Conservation (phyloP, 1,140 invertebrate species). For the Drosophila bocki region DNA sequence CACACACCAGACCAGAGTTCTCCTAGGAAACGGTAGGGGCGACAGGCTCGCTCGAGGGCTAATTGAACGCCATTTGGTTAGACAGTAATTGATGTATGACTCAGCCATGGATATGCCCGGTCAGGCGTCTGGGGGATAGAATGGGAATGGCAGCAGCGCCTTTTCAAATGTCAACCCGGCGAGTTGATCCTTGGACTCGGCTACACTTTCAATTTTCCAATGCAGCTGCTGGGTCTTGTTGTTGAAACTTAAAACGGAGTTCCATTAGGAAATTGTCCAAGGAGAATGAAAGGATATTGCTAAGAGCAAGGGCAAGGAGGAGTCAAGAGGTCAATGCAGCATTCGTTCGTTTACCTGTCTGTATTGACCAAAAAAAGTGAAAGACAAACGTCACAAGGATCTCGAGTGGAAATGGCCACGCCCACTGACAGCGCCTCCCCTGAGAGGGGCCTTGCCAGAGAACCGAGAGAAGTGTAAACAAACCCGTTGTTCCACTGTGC, state of each 20-base stretch:
- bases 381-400: conserved; percentile 26
- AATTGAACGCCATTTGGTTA: conserved; percentile 79
- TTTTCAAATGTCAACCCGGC: conserved; percentile 49
- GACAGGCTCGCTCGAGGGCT: conserved; percentile 52
- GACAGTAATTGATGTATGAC: conserved; percentile 81
- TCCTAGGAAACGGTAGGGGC: conserved; percentile 7
- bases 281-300: background rate
- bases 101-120: conserved; percentile 44
- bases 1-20: background rate
- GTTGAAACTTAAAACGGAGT: conserved; percentile 66
- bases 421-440: conserved; percentile 13
- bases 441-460: background rate
- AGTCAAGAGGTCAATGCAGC: conserved; percentile 31
- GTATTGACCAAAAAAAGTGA: conserved; percentile 45
- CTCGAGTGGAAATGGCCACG: conserved; percentile 13
- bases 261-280: conserved; percentile 72
- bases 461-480: conserved; percentile 40
- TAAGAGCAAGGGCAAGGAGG: background rate
- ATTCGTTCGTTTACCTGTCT: conserved; percentile 36
- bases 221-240: conserved; percentile 48
- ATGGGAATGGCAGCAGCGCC: background rate
- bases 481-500: conserved; percentile 49
- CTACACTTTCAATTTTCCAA: conserved; percentile 27
- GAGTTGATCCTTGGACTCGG: conserved; percentile 14
- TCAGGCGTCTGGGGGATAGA: conserved; percentile 39